Evolutionary conservation across 2,113 vertebrate species (phyloP), one percentile per base, ranked within the genome.

Genomic region (Perca fluviatilis): DNA sequence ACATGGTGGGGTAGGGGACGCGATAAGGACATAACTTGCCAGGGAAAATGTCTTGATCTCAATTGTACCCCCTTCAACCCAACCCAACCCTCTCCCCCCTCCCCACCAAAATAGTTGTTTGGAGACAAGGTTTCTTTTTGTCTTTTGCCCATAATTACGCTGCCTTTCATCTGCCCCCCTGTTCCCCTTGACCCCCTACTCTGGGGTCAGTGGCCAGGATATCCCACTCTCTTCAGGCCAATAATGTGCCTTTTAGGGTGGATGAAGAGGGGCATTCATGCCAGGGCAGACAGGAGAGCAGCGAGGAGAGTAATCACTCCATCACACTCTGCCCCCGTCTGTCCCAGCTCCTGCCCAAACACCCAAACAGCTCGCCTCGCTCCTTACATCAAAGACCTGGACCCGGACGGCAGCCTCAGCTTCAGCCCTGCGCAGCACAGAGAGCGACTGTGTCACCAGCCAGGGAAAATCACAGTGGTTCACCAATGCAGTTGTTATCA

Each of bases 201-300:
- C 92, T 82, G 88, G 93, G 95, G 95, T 96, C 94, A 94, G 87
- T 89, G 92, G 92, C 93, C 94, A 95, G 95, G 95, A 96, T 96
- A 96, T 96, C 95, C 95, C 95, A 95, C 95, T 95, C 95, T 94
- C 86, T 89, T 86, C 66, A 2, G 78, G 86, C 89, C 94, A 89
- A 95, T 95, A 95, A 96, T 95, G 95, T 95, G 94, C 94, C 95
- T 95, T 95, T 96, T 95, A 95, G 90, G 91, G 79, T 87, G 89
- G 83, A 95, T 96, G 94, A 96, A 96, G 94, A 94, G 94, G 90
- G 93, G 95, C 95, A 96, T 95, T 96, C 94, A 96, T 94, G 91
- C 94, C 86, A 86, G 80, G 91, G 91, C 87, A 93, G 94, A 94
- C 93, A 94, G 91, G 92, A 93, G 93, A 89, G 92, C 89, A 85